Evolutionary conservation across 2,888 invertebrate species (phyloP).

Genomic region (Neria commutata): DNA sequence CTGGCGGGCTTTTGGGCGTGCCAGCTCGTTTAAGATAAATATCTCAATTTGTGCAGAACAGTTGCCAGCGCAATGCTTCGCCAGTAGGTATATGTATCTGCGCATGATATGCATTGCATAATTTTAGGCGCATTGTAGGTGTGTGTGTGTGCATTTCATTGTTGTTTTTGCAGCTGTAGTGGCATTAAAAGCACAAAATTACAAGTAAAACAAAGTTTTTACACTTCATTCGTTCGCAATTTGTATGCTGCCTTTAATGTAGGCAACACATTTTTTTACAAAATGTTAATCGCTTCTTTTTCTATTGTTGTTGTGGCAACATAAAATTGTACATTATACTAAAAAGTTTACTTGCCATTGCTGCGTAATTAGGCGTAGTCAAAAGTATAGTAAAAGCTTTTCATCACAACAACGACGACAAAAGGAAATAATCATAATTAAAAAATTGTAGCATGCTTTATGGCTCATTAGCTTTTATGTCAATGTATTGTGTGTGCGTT

Average conservation of each 20-base stretch:
- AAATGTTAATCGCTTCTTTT: neutral
- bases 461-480: too few species aligned
- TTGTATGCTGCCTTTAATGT: neutral
- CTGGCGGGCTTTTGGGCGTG: neutral
- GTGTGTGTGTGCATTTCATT: too few species aligned
- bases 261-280: constrained; percentile 1
- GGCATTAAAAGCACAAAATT: neutral
- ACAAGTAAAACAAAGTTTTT: too few species aligned
- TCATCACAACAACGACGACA: too few species aligned
- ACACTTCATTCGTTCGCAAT: neutral
- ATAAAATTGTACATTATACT: neutral
- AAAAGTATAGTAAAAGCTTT: too few species aligned
- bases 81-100: too few species aligned
- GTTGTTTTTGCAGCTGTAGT: neutral
- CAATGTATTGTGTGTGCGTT: too few species aligned
- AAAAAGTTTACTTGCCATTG: neutral
- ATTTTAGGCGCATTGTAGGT: neutral
- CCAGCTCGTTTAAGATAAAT: neutral
- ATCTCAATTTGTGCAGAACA: neutral
- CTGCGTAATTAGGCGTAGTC: too few species aligned
- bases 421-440: neutral
- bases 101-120: neutral
- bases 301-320: neutral
- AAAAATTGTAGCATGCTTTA: neutral
- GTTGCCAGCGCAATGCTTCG: too few species aligned